Evolutionary conservation across 2,888 invertebrate species (phyloP).

Genomic region (Drosophila rellima): DNA sequence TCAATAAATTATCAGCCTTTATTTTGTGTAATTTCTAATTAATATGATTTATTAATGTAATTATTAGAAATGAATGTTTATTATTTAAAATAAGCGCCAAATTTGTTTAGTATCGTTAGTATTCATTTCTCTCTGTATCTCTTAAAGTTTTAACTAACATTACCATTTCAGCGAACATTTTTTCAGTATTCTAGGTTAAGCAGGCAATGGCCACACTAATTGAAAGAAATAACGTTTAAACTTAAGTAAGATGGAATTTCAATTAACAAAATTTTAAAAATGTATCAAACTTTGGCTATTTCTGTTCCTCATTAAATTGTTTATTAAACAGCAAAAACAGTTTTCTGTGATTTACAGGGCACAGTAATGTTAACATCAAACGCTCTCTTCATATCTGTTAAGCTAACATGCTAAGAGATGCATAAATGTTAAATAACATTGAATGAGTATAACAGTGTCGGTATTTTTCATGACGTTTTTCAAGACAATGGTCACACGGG

Average conservation of each 20-base stretch:
- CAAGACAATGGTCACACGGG: constrained; percentile 27
- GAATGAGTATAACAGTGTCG: background rate
- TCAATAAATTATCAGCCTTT: no score
- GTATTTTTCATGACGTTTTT: constrained; percentile 14
- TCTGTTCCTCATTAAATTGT: background rate
- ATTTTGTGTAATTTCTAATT: no score
- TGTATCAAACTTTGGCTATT: background rate
- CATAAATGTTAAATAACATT: constrained; percentile 6
- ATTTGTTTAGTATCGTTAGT: no score
- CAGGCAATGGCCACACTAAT: constrained; percentile 2
- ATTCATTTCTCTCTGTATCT: background rate
- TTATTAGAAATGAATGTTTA: no score
- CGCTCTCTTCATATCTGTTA: constrained; percentile 21
- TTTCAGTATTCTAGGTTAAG: background rate
- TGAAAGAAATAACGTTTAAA: background rate
- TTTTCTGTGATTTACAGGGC: background rate
- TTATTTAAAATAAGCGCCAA: no score
- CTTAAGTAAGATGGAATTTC: no score
- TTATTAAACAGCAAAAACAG: background rate
- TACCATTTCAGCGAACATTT: background rate
- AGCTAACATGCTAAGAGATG: constrained; percentile 34
- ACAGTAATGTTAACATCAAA: background rate
- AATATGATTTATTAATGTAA: no score
- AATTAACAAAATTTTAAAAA: background rate
- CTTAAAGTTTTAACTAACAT: constrained; percentile 7